A percentile compares a stretch with the other conserved stretches of the same genome.
Conservation (phyloP, 2,888 invertebrate species). For the Acanthacorydalis orientalis region DNA sequence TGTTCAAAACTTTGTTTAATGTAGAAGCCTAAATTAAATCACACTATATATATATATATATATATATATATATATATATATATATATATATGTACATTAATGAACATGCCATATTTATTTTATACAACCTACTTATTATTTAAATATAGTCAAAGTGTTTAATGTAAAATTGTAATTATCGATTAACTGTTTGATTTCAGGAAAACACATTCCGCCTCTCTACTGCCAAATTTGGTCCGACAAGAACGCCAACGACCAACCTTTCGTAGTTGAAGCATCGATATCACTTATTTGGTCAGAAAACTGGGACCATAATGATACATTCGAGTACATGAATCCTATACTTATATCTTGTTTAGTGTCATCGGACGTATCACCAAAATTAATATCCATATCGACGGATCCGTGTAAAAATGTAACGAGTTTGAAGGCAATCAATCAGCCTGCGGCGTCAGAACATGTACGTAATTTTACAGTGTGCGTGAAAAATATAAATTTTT, state of each 20-base stretch:
- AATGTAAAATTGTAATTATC: background rate
- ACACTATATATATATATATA: no score
- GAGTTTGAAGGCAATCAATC: constrained; percentile 26
- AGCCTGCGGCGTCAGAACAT: constrained; percentile 12
- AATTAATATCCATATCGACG: constrained; percentile 31
- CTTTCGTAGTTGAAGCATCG: constrained; percentile 25
- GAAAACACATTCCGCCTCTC: constrained; percentile 24
- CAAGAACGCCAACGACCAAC: constrained; percentile 12
- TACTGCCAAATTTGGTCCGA: constrained; percentile 36
- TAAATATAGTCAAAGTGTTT: background rate
- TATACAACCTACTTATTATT: background rate
- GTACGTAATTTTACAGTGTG: constrained; percentile 43
- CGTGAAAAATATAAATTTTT: constrained; percentile 53
- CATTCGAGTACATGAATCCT: constrained; percentile 33
- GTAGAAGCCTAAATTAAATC: no score
- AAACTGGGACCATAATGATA: constrained; percentile 35
- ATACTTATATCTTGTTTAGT: constrained; percentile 45
- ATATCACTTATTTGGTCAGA: constrained; percentile 44
- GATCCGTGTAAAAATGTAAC: constrained; percentile 32
- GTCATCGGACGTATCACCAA: constrained; percentile 28
- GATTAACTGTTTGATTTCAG: constrained; percentile 17
- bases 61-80: background rate
- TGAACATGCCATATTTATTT: background rate
- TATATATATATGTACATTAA: background rate
- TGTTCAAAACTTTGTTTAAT: no score